Percentiles rank a stretch among this genome's conserved stretches.
phyloP scores from a whole-genome alignment of 1,140 invertebrate species.

The Tachypleus tridentatus region DNA sequence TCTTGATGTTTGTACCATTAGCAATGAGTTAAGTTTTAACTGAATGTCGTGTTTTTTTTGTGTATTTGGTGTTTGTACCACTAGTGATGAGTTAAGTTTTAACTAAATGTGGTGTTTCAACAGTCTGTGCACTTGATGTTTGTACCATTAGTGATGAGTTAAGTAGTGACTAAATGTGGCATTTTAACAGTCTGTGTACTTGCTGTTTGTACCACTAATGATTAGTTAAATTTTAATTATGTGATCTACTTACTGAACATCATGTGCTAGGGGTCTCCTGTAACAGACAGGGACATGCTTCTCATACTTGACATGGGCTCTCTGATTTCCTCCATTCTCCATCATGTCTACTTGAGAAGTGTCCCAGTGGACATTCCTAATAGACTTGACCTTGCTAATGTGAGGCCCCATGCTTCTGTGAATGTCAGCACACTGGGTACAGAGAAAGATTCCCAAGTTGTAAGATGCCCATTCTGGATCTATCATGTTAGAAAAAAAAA shows the following conservation, averaged over 20 bases:
- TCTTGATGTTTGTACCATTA: too few relatives aligned
- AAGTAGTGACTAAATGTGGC: too few relatives aligned
- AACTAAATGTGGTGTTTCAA: too few relatives aligned
- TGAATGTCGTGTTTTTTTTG: too few relatives aligned
- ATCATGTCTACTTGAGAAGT: constrained; percentile 39
- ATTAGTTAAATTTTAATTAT: background rate
- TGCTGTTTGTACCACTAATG: too few relatives aligned
- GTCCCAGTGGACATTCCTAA: constrained; percentile 62
- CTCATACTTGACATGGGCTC: constrained; percentile 64
- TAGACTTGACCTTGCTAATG: constrained; percentile 77
- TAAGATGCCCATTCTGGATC: constrained; percentile 84
- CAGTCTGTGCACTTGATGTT: too few relatives aligned
- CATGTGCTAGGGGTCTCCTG: constrained; percentile 56
- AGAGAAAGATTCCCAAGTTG: constrained; percentile 81
- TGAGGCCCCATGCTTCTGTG: constrained; percentile 71
- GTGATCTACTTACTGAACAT: constrained; percentile 56
- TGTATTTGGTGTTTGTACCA: too few relatives aligned
- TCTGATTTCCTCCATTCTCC: constrained; percentile 64
- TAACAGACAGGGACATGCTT: constrained; percentile 68
- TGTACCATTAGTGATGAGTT: too few relatives aligned
- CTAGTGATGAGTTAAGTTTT: too few relatives aligned
- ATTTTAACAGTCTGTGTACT: too few relatives aligned
- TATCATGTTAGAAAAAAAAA: constrained; percentile 16
- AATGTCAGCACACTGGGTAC: constrained; percentile 65
- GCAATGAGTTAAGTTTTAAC: too few relatives aligned